Evolutionary conservation across 1,140 invertebrate species (phyloP).

Genomic region (Maniola jurtina): DNA sequence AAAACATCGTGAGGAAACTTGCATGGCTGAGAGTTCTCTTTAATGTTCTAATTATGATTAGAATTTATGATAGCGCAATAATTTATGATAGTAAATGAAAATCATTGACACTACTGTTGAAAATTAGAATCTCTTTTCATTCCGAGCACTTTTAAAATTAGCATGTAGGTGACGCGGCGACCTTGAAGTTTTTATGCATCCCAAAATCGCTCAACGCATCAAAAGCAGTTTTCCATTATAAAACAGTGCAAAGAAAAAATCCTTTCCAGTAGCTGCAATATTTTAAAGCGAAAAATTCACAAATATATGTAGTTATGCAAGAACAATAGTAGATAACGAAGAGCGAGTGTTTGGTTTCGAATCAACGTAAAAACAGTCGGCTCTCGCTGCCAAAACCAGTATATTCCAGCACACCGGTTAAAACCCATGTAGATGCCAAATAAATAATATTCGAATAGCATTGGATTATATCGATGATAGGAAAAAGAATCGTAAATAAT

Average conservation of each 20-base stretch:
- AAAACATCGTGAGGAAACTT: too few species aligned
- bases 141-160: too few species aligned
- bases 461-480: neutral
- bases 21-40: too few species aligned
- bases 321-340: conserved; percentile 40
- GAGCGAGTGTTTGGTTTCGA: conserved; percentile 22
- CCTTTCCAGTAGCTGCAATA: conserved; percentile 11
- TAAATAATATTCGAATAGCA: conserved; percentile 32
- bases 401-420: conserved; percentile 12
- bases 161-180: too few species aligned
- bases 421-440: conserved; percentile 29
- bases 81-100: too few species aligned
- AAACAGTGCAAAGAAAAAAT: neutral
- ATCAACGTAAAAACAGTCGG: conserved; percentile 35
- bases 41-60: too few species aligned
- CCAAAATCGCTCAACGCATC: too few species aligned
- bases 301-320: conserved; percentile 40
- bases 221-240: neutral
- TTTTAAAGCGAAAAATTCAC: conserved; percentile 31
- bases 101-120: too few species aligned
- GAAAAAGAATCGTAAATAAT: too few species aligned
- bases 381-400: conserved; percentile 29
- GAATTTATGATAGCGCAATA: too few species aligned
- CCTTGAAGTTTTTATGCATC: too few species aligned
- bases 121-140: too few species aligned